Conservation (phyloP, 2,797 vertebrate species). For the Jordanella pulchra region DNA sequence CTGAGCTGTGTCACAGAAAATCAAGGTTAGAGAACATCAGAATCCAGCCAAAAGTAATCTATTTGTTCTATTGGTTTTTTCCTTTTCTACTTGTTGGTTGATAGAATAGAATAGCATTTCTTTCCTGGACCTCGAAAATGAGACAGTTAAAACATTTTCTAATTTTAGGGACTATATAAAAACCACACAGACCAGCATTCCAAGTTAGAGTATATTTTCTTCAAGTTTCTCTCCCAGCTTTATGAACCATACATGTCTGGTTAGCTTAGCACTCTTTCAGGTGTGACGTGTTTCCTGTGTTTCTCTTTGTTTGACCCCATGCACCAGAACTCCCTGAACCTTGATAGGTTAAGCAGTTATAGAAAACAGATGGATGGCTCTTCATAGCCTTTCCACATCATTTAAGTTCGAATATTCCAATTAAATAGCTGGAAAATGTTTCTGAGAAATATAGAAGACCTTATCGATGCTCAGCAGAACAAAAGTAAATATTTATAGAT, state of each 20-base stretch:
- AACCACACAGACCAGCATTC: not conserved
- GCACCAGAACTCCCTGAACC: not conserved
- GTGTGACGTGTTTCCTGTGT: too few relatives aligned
- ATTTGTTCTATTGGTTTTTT: too few relatives aligned
- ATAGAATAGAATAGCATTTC: not conserved
- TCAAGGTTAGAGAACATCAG: too few relatives aligned
- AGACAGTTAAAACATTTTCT: not conserved
- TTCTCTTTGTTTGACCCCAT: not conserved
- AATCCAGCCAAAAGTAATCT: too few relatives aligned
- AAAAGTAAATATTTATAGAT: not conserved
- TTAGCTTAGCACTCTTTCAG: too few relatives aligned
- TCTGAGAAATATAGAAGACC: not conserved
- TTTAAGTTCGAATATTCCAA: not conserved
- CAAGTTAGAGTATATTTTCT: not conserved
- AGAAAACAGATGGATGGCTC: too few relatives aligned
- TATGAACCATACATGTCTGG: not conserved
- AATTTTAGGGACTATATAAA: not conserved
- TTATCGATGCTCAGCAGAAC: not conserved
- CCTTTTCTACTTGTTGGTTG: too few relatives aligned
- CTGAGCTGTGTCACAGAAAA: too few relatives aligned
- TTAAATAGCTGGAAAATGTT: not conserved
- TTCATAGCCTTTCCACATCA: not conserved
- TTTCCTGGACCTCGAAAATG: not conserved
- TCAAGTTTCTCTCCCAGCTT: not conserved
- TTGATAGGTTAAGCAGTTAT: not conserved